Evolutionary conservation across 1,140 invertebrate genomes (phyloP), one percentile per base, ranked within the genome.

Genomic region (Leptopilina boulardi): DNA sequence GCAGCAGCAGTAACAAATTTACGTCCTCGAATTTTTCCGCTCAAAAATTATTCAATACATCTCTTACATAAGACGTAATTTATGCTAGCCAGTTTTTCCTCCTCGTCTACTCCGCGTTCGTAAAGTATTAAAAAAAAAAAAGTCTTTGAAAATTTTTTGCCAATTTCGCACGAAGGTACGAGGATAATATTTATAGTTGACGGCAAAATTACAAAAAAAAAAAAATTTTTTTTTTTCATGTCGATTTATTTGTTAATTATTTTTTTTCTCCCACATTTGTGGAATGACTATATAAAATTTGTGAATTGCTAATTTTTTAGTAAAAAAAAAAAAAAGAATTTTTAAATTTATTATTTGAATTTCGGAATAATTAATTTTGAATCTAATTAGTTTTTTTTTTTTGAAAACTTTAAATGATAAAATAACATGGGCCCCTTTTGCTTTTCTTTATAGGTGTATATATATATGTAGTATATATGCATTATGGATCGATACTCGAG

Each of bases 21-120:
- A 30, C 26, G 26, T 30, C 59, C 59, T 66, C 59, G 59, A 30
- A 66, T 66, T 66, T 66, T 66, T 66, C 59, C 59, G 26, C 59
- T 66, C 26, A 30, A 30, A 66, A 66, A 66, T 66, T 66, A 30
- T 66, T 66, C 59, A 66, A 66, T 66, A 66, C 59, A 66, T 30
- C 26, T 66, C 59, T 66, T 66, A 66, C 59, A 30, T 66, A 66
- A 66, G 59, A 66, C 15, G 59, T 26, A 66, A 66, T 66, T 66
- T 34, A 66, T 66, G 59, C 26, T 15, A 59, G 21, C 21, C 56
- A 26, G 21, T 54, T 66, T 66, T 66, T 66, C 56, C 56, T 66
- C 26, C 23, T 30, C 15, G 4, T 15, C 13, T 18, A 3, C 51
- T 6, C 18, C n/a, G 13, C 26, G 13, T 30, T 66, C 59, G 5